phyloP scores from a whole-genome alignment of 2,888 invertebrate species.

The Doris montereyensis region DNA sequence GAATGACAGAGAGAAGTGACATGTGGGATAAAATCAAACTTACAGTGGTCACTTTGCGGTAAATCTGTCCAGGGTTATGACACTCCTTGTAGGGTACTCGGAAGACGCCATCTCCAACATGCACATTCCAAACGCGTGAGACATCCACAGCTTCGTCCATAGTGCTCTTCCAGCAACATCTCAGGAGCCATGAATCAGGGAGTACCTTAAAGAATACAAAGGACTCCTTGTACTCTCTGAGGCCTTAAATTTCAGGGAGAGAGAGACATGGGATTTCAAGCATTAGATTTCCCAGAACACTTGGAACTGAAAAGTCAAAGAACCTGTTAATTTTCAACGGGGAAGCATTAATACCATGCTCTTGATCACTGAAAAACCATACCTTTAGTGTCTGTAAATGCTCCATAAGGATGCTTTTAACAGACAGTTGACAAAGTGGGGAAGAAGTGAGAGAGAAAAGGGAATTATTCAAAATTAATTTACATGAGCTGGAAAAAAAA shows the following conservation, averaged over 20 bases:
- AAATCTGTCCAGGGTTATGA: conserved; percentile 98
- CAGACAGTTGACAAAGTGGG: too few species aligned
- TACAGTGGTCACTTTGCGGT: conserved; percentile 97
- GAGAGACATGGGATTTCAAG: conserved; percentile 50
- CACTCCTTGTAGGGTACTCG: conserved; percentile 99
- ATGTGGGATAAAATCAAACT: too few species aligned
- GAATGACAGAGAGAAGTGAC: too few species aligned
- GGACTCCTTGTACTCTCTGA: conserved; percentile 52
- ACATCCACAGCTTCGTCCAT: conserved; percentile 99
- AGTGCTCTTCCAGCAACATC: conserved; percentile 99
- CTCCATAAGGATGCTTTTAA: too few species aligned
- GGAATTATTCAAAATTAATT: too few species aligned
- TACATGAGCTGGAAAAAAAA: too few species aligned
- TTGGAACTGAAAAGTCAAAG: too few species aligned
- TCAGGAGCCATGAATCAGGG: conserved; percentile 99
- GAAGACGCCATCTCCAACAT: conserved; percentile 99
- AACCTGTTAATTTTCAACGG: too few species aligned
- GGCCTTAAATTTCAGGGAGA: conserved; percentile 56
- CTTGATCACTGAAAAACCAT: too few species aligned
- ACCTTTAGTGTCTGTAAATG: too few species aligned
- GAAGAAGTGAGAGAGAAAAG: too few species aligned
- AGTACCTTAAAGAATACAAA: conserved; percentile 78
- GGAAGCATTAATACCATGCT: too few species aligned
- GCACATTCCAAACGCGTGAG: conserved; percentile 99
- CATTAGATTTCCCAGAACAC: conserved; percentile 44